A percentile compares a stretch with the other conserved stretches of the same genome.
Evolutionary conservation across 1,140 invertebrate genomes (phyloP).

Genomic region (Plectrocnemia conspersa): DNA sequence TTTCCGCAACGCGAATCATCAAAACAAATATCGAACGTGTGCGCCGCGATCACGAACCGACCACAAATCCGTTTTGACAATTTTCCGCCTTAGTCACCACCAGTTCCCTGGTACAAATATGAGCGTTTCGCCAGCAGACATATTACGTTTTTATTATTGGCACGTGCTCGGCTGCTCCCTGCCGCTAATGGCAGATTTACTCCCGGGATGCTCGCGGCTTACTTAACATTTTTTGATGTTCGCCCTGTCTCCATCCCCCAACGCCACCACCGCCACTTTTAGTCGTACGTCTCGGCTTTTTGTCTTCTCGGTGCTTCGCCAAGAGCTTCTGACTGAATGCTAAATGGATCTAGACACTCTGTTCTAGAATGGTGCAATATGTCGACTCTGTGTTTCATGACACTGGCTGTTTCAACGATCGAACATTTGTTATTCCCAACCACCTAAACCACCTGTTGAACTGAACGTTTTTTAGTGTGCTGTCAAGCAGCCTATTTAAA

Average conservation of each 20-base stretch:
- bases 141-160: slow-evolving; percentile 34
- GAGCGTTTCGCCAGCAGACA: slow-evolving; percentile 2
- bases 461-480: no score
- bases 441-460: neutral
- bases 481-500: no score
- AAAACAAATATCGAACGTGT: no score
- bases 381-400: no score
- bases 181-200: slow-evolving; percentile 35
- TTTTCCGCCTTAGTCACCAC: neutral
- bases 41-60: neutral
- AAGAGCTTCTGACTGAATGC: neutral
- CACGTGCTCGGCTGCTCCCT: slow-evolving; percentile 23
- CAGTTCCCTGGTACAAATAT: neutral
- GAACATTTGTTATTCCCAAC: no score
- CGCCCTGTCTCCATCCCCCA: slow-evolving; percentile 12
- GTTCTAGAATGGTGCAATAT: slow-evolving; percentile 3
- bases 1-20: no score
- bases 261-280: neutral
- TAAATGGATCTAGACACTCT: slow-evolving; percentile 4
- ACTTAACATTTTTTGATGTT: slow-evolving; percentile 34
- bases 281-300: neutral
- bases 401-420: no score
- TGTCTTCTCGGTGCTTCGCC: neutral
- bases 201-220: slow-evolving; percentile 26
- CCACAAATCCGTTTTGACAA: slow-evolving; percentile 7